Conservation (phyloP, 1,140 invertebrate species). For the Leptinotarsa defecta region DNA sequence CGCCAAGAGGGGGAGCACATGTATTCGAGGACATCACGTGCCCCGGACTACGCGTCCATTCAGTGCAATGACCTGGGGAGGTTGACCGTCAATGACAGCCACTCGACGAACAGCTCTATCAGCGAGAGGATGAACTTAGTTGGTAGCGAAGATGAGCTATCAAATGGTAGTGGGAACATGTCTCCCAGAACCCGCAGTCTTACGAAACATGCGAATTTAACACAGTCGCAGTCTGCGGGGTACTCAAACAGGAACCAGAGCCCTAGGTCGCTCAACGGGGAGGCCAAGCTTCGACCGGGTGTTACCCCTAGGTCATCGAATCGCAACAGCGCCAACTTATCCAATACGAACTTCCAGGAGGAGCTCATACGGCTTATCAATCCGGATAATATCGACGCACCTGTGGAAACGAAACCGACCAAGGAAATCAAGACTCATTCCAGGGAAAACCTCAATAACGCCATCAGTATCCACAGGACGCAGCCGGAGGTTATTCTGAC, state of each 20-base stretch:
- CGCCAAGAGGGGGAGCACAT: slow-evolving; percentile 35
- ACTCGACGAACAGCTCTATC: slow-evolving; percentile 61
- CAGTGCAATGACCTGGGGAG: slow-evolving; percentile 46
- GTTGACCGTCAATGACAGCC: slow-evolving; percentile 57
- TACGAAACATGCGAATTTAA: slow-evolving; percentile 49
- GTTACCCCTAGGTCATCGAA: slow-evolving; percentile 56
- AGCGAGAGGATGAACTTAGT: slow-evolving; percentile 52
- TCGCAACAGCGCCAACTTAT: slow-evolving; percentile 68
- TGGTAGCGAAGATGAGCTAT: slow-evolving; percentile 65
- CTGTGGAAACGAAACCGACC: slow-evolving; percentile 44
- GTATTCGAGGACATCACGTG: slow-evolving; percentile 1
- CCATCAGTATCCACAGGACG: slow-evolving; percentile 48
- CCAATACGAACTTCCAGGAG: slow-evolving; percentile 77
- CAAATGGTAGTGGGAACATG: slow-evolving; percentile 59
- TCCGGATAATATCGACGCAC: slow-evolving; percentile 72
- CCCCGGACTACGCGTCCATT: slow-evolving; percentile 30
- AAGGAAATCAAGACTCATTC: slow-evolving; percentile 50
- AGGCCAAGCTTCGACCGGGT: slow-evolving; percentile 59
- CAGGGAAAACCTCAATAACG: slow-evolving; percentile 62
- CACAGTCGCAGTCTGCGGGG: slow-evolving; percentile 50
- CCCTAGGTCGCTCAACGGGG: slow-evolving; percentile 62
- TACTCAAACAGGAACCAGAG: slow-evolving; percentile 65
- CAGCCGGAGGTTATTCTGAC: slow-evolving; percentile 71
- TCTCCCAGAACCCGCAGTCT: slow-evolving; percentile 59
- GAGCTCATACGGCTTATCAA: slow-evolving; percentile 88